Evolutionary conservation across 2,113 vertebrate species (phyloP).

Genomic region (Sus scrofa): T2T-Sscrofa CM000813.6:2818001-2818500

Average conservation of each 20-base stretch:
- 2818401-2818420: too few relatives aligned
- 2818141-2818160: fast-evolving
- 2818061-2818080: not conserved
- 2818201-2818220: not conserved
- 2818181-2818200: too few relatives aligned
- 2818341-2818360: not conserved
- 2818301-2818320: not conserved
- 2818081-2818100: fast-evolving
- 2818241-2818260: fast-evolving
- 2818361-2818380: not conserved
- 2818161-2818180: fast-evolving
- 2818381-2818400: not conserved
- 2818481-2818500: fast-evolving
- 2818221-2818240: not conserved
- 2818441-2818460: not conserved
- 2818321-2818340: not conserved
- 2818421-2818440: not conserved
- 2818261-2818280: too few relatives aligned
- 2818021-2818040: fast-evolving
- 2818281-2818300: not conserved
- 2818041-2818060: not conserved
- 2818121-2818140: not conserved
- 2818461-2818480: fast-evolving
- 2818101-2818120: not conserved
- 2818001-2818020: not conserved